Evolutionary conservation across 1,140 invertebrate genomes (phyloP).

Genomic region (Cydia fagiglandana): DNA sequence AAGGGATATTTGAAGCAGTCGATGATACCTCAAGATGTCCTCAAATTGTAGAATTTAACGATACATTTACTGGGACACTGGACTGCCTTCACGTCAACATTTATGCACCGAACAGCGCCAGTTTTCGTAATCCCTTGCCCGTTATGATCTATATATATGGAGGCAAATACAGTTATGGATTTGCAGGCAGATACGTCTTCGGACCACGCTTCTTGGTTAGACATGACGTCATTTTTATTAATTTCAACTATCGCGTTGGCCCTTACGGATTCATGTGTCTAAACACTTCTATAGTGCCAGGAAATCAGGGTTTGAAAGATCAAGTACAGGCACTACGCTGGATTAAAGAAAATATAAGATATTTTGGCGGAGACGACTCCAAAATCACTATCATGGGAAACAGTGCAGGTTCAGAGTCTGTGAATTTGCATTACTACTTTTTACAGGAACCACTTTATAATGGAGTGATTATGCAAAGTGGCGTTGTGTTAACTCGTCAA

Average conservation of each 20-base stretch:
- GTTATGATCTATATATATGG: constrained; percentile 87
- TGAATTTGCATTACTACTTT: constrained; percentile 46
- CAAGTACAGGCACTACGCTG: constrained; percentile 83
- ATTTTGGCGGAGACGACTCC: constrained; percentile 84
- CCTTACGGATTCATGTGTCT: constrained; percentile 85
- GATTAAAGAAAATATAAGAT: constrained; percentile 82
- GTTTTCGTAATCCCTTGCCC: constrained; percentile 54
- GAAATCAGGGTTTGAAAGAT: constrained; percentile 86
- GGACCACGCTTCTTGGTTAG: constrained; percentile 76
- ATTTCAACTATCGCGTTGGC: constrained; percentile 83
- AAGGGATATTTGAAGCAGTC: constrained; percentile 33
- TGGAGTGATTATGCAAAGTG: constrained; percentile 48
- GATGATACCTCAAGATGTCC: constrained; percentile 30
- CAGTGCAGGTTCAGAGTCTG: constrained; percentile 80
- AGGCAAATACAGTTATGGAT: constrained; percentile 81
- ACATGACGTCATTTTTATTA: constrained; percentile 64
- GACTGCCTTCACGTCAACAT: constrained; percentile 50
- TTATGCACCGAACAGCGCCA: constrained; percentile 41
- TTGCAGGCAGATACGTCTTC: constrained; percentile 61
- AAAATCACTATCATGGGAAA: constrained; percentile 84
- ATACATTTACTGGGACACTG: constrained; percentile 38
- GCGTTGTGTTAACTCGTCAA: constrained; percentile 24
- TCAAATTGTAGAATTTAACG: constrained; percentile 35
- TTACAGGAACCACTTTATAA: constrained; percentile 43
- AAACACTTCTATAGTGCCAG: constrained; percentile 82